phyloP scores from a whole-genome alignment of 2,888 invertebrate species.

The Coremacera marginata region DNA sequence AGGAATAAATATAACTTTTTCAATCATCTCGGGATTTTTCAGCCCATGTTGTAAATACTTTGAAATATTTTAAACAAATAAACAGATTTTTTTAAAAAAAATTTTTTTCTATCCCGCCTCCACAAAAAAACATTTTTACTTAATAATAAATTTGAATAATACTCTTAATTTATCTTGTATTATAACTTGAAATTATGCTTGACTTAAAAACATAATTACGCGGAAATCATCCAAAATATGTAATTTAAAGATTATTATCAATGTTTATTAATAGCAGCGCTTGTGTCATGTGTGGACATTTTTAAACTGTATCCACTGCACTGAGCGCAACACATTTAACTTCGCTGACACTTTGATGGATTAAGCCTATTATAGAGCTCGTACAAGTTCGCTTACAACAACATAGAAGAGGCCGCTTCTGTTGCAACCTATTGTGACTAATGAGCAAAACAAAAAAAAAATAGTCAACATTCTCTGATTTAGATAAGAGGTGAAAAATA shows the following conservation, averaged over 20 bases:
- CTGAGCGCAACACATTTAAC: not conserved
- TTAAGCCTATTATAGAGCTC: not conserved
- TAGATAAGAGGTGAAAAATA: too few relatives aligned
- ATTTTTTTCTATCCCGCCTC: too few relatives aligned
- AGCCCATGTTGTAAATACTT: too few relatives aligned
- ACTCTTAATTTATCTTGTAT: too few relatives aligned
- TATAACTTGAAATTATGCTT: too few relatives aligned
- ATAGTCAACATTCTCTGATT: too few relatives aligned
- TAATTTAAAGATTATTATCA: slow-evolving; percentile 13
- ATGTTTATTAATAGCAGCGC: slow-evolving; percentile 12
- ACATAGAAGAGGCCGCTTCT: not conserved
- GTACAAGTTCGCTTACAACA: not conserved
- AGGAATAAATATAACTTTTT: too few relatives aligned
- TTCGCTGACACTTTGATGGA: slow-evolving; percentile 28
- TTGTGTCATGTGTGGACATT: slow-evolving; percentile 9
- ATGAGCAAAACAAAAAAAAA: not conserved
- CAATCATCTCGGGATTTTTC: too few relatives aligned
- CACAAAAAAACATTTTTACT: too few relatives aligned
- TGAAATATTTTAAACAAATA: too few relatives aligned
- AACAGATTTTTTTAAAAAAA: too few relatives aligned
- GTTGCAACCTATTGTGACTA: not conserved
- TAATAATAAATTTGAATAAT: too few relatives aligned
- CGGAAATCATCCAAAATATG: slow-evolving; percentile 2
- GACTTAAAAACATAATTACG: not conserved
- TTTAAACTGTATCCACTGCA: not conserved